Base-by-base conservation (phyloP, 2,797 vertebrate genomes). In the Agapornis canus region DNA sequence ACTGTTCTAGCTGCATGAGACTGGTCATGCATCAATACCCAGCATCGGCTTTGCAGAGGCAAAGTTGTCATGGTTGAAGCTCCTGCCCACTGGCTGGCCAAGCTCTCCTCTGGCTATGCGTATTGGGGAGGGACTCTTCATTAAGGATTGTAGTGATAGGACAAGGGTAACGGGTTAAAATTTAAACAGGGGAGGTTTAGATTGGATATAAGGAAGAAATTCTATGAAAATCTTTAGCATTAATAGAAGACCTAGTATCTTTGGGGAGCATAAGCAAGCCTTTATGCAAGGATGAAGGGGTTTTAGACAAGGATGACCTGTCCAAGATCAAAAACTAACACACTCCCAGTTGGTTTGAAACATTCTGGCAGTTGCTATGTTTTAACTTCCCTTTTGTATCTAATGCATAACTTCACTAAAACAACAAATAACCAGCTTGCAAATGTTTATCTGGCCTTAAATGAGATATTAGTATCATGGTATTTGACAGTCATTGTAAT, bases 381-480 rank as follows among this genome's bases (percentile, higher is more conserved):
- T 92, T 86, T 82, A 61, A 73, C 21, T 86, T 64, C 87, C 7
- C 25, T 13, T 85, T 85, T 92, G 29, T 82, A 64, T 52, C 37
- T 60, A 80, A 80, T 52, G 32, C 92, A 94, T 85, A 69, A 26
- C 9, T 10, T 66, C 37, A 51, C 73, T 83, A 54, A 91, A 91
- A 54, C 40, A 91, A 73, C 17, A 75, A 82, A 64, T 65, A 78
- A 45, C 16, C 16, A 27, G 6, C 42, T 77, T 85, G 21, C 60
- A 78, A 78, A 81, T 82, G 79, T 87, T 93, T 91, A 37, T 73
- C 42, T 89, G 68, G 11, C 43, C 49, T 78, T 93, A 75, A 91
- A 85, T 40, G 48, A 80, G 29, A n/a, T 54, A 72, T 23, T 61
- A 32, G 7, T 47, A 11, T 57, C 1, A 0, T 35, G 32, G 37